Evolutionary conservation across 2,797 vertebrate species (phyloP).

Genomic region (Dromococcyx pavoninus): DNA sequence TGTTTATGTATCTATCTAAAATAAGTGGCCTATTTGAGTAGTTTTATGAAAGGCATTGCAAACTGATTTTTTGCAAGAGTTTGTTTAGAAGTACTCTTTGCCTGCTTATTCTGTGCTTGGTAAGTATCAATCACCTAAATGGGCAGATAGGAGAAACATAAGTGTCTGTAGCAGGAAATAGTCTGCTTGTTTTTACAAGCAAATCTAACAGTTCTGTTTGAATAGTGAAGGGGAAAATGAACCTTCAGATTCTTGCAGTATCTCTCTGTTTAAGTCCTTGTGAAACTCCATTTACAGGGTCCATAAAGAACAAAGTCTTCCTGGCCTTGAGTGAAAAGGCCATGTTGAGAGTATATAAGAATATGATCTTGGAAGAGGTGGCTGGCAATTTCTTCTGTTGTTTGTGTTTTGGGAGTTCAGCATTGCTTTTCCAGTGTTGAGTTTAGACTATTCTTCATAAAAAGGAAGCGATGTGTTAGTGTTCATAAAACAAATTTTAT

Average conservation of each 20-base stretch:
- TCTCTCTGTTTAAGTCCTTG: background rate
- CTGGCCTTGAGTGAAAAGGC: background rate
- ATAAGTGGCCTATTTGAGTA: background rate
- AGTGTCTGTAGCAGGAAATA: background rate
- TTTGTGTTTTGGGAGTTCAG: background rate
- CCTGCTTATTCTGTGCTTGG: background rate
- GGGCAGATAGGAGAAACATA: background rate
- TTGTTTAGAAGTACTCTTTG: background rate
- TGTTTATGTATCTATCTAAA: background rate
- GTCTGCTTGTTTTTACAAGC: background rate
- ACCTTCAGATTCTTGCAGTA: background rate
- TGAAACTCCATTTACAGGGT: background rate
- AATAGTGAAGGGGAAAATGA: background rate
- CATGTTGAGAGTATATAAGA: background rate
- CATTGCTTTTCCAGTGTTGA: background rate
- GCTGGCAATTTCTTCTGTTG: background rate
- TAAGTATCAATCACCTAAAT: background rate
- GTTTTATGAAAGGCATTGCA: background rate
- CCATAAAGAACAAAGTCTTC: background rate
- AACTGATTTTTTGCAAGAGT: background rate
- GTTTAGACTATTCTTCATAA: background rate
- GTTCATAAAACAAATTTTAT: background rate
- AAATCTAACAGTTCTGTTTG: background rate
- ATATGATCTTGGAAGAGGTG: background rate
- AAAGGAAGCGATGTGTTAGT: background rate